Conservation (phyloP, 2,888 invertebrate genomes). For the Toxonevra muliebris region DNA sequence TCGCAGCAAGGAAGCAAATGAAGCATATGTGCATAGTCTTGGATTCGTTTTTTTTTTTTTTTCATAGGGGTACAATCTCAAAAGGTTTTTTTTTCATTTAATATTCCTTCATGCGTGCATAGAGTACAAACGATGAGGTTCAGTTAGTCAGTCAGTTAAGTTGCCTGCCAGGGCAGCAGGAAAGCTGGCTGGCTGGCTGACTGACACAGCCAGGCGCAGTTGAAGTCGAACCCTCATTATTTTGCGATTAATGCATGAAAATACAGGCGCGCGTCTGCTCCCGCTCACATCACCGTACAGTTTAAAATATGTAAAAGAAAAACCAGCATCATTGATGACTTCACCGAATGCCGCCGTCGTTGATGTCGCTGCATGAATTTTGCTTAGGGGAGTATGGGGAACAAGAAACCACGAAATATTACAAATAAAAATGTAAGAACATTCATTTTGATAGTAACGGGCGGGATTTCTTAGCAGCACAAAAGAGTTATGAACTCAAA, state of each 20-base stretch:
- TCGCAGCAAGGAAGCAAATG: not conserved
- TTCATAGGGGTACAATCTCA: too few species aligned
- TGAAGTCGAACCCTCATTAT: conserved; percentile 24
- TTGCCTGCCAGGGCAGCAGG: not conserved
- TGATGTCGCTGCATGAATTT: too few species aligned
- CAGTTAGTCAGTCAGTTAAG: not conserved
- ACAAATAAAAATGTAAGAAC: too few species aligned
- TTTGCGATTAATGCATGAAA: conserved; percentile 26
- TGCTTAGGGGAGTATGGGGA: too few species aligned
- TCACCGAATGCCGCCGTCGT: too few species aligned
- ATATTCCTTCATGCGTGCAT: not conserved
- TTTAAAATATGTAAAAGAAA: not conserved
- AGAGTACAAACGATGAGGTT: not conserved
- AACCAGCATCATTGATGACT: conserved; percentile 4
- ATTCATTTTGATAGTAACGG: too few species aligned
- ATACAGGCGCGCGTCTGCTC: not conserved
- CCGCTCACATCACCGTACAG: too few species aligned
- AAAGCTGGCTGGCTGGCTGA: not conserved
- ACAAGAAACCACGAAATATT: too few species aligned
- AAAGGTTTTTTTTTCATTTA: too few species aligned
- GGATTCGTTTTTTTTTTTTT: not conserved
- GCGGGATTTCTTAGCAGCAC: too few species aligned
- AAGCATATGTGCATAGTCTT: not conserved
- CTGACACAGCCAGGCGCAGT: not conserved
- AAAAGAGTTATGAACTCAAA: too few species aligned